Percentiles rank a stretch among this genome's conserved stretches.
phyloP scores from a whole-genome alignment of 2,888 invertebrate species.

The Standfussiana lucernea region DNA sequence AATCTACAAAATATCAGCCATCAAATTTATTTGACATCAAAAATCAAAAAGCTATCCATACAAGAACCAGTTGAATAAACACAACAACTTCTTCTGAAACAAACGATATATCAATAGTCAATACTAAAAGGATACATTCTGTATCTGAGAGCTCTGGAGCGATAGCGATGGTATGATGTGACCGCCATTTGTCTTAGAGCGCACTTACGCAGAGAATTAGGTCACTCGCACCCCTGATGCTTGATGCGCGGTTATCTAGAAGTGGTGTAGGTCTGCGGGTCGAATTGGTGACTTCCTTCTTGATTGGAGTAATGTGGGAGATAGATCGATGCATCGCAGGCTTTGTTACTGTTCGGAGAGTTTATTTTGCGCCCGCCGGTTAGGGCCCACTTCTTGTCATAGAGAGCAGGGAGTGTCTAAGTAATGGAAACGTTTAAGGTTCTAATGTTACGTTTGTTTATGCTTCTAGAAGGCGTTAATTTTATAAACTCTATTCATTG shows the following conservation, averaged over 20 bases:
- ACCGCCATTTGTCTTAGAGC: conserved; percentile 69
- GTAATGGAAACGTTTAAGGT: neutral
- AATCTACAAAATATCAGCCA: neutral
- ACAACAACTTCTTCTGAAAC: conserved; percentile 13
- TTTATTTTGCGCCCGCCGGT: too few relatives aligned
- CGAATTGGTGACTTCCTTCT: conserved; percentile 31
- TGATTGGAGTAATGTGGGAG: conserved; percentile 19
- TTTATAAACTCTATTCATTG: neutral
- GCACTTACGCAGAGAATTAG: conserved; percentile 64
- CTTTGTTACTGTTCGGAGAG: neutral
- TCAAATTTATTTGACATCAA: neutral
- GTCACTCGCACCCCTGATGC: conserved; percentile 49
- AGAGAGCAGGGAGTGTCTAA: neutral
- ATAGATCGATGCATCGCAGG: neutral
- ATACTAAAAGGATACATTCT: conserved; percentile 36
- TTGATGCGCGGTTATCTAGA: conserved; percentile 47
- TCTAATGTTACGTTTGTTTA: neutral
- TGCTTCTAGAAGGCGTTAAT: neutral
- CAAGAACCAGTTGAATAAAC: conserved; percentile 29
- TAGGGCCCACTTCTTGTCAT: neutral
- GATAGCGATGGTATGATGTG: conserved; percentile 38
- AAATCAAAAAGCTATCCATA: neutral
- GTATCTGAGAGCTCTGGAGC: conserved; percentile 21
- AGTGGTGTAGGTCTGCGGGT: conserved; percentile 19
- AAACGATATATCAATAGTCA: conserved; percentile 43